phyloP scores from a whole-genome alignment of 2,113 vertebrate species.

The Alaudala cheleensis region DNA sequence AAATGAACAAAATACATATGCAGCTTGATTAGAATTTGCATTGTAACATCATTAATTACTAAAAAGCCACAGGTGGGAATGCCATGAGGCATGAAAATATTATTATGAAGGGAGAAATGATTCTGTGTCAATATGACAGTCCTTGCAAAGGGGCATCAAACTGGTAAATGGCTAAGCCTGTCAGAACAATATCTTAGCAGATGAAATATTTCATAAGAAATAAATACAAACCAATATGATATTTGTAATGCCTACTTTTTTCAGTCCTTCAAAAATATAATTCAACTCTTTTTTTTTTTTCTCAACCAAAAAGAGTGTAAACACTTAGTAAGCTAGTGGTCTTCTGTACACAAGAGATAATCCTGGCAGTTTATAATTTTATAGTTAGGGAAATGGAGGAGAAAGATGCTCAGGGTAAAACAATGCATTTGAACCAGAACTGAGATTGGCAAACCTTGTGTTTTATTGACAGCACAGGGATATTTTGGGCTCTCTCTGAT shows the following conservation, averaged over 20 bases:
- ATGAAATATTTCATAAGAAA: conserved; percentile 15
- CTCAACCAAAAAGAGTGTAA: not conserved
- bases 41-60: conserved; percentile 61
- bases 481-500: not conserved
- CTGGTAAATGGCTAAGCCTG: not conserved
- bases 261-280: not conserved
- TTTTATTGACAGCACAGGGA: not conserved
- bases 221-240: not conserved
- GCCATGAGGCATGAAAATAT: conserved; percentile 52
- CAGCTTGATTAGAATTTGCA: conserved; percentile 49
- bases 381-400: not conserved
- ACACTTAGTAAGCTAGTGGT: not conserved
- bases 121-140: conserved; percentile 10
- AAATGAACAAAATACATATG: conserved; percentile 58
- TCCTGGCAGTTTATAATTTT: not conserved
- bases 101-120: conserved; percentile 24
- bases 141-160: not conserved
- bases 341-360: not conserved
- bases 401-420: not conserved
- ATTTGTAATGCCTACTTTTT: not conserved
- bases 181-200: not conserved
- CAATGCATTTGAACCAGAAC: not conserved
- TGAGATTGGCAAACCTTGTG: not conserved
- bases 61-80: conserved; percentile 60
- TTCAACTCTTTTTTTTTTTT: not conserved